These are phyloP conservation scores for Vireo altiloquus DNA, from an alignment of 2,113 vertebrate genomes.

Conservation along the genomic window DNA sequence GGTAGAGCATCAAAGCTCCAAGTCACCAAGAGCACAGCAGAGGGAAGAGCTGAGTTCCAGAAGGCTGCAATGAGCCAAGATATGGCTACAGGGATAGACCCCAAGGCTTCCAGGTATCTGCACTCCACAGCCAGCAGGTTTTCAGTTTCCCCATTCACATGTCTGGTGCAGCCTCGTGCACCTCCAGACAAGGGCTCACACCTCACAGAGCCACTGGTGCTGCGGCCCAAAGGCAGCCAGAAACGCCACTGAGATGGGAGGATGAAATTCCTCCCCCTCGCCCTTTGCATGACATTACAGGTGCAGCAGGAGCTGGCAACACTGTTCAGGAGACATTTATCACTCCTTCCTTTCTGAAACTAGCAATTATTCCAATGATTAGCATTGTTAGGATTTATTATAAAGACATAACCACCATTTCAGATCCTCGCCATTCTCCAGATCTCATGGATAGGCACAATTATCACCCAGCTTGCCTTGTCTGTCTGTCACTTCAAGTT, in stretches of 20 bases:
- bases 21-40: background rate
- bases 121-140: background rate
- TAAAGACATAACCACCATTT: background rate
- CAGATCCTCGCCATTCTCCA: background rate
- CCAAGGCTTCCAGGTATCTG: background rate
- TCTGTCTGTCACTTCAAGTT: background rate
- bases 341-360: constrained; percentile 3
- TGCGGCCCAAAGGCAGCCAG: background rate
- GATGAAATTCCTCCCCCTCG: background rate
- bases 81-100: background rate
- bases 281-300: background rate
- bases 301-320: background rate
- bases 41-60: background rate
- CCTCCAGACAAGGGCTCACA: background rate
- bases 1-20: background rate
- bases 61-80: background rate
- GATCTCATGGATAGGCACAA: background rate
- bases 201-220: background rate
- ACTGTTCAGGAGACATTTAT: background rate
- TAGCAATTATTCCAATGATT: constrained; percentile 16
- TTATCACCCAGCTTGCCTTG: background rate
- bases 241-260: background rate
- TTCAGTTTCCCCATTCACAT: background rate
- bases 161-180: fast-evolving
- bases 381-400: background rate